phyloP scores from a whole-genome alignment of 2,797 vertebrate genomes.

The Ammospiza maritima region DNA sequence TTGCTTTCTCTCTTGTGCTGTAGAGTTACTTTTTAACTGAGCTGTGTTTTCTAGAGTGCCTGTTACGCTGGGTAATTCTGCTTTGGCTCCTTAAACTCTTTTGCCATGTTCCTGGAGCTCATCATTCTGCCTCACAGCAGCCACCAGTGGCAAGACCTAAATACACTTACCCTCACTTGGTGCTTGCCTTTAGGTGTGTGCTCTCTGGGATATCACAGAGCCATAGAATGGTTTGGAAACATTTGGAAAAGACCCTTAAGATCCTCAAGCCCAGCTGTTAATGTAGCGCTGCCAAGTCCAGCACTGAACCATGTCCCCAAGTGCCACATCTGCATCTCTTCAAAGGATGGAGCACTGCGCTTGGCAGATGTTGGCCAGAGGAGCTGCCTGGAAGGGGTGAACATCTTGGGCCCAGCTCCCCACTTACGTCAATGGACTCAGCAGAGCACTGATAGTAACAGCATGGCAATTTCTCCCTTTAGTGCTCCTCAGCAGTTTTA shows the following conservation, averaged over 20 bases:
- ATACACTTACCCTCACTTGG: rapidly evolving
- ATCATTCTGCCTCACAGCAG: neutral
- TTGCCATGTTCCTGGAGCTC: neutral
- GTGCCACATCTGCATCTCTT: neutral
- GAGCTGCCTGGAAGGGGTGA: neutral
- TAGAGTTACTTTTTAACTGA: neutral
- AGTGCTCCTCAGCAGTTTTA: neutral
- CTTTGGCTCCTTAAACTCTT: neutral
- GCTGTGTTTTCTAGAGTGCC: neutral
- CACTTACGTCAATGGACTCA: neutral
- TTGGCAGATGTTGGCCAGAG: neutral
- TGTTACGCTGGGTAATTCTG: neutral
- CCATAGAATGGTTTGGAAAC: neutral
- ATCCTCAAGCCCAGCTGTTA: neutral
- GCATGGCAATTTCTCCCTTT: neutral
- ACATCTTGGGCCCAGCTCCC: neutral
- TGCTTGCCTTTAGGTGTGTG: neutral
- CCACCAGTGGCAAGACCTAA: neutral
- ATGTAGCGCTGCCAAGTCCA: too few relatives aligned
- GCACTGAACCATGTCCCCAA: neutral
- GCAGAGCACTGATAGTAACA: neutral
- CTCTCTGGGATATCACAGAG: neutral
- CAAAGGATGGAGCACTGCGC: neutral
- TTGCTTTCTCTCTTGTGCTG: neutral
- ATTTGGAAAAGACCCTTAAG: neutral